Percentiles rank a stretch among this genome's conserved stretches.
These are phyloP conservation scores for Leptonema lineaticorne DNA, from an alignment of 1,140 invertebrate species.

Conservation along the genomic window DNA sequence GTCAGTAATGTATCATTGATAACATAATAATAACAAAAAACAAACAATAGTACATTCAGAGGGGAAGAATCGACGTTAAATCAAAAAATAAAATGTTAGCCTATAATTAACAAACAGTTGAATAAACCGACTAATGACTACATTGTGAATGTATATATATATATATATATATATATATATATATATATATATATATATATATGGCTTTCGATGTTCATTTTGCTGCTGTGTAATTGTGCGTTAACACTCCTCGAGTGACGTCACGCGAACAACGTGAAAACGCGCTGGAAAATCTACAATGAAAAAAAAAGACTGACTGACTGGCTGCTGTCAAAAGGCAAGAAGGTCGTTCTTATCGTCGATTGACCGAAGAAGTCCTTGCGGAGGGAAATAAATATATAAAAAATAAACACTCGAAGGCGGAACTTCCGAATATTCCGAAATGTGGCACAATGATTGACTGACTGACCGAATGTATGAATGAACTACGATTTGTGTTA, in stretches of 20 bases:
- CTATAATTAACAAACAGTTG: conserved; percentile 1
- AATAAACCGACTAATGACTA: background rate
- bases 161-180: no score
- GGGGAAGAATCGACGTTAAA: background rate
- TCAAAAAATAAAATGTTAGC: no score
- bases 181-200: no score
- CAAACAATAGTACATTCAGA: background rate
- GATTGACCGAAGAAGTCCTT: conserved; percentile 15
- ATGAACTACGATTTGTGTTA: background rate
- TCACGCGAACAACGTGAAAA: background rate
- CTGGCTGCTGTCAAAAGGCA: background rate
- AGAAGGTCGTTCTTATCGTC: conserved; percentile 16
- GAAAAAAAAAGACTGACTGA: background rate
- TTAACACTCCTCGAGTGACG: no score
- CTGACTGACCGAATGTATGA: background rate
- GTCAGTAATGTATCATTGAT: conserved; percentile 2
- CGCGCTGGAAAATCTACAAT: background rate
- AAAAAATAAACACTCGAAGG: no score
- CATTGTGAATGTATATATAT: no score
- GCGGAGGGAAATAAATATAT: no score
- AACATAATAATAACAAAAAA: no score
- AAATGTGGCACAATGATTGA: conserved; percentile 9
- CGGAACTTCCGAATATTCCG: conserved; percentile 21
- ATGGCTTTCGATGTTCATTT: no score
- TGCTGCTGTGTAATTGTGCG: no score